A percentile compares a stretch with the other conserved stretches of the same genome.
These are phyloP conservation scores for Arrhamphus sclerolepis DNA, from an alignment of 2,797 vertebrate species.

Conservation along the genomic window DNA sequence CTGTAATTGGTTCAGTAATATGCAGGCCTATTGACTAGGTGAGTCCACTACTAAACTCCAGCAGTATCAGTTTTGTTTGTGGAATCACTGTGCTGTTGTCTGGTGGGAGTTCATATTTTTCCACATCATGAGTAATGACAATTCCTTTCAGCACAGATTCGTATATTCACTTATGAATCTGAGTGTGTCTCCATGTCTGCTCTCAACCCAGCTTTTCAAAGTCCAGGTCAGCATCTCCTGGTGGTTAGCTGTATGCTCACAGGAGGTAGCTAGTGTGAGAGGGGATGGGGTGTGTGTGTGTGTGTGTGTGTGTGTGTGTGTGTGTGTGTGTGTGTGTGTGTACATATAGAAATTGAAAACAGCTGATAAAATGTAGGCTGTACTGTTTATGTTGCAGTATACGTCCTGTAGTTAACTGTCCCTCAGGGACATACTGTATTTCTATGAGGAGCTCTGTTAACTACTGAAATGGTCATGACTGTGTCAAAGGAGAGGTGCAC, in stretches of 20 bases:
- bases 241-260: slow-evolving; percentile 78
- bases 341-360: no score
- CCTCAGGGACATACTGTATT: no score
- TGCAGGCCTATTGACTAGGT: slow-evolving; percentile 39
- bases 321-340: no score
- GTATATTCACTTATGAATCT: slow-evolving; percentile 23
- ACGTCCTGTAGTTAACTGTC: no score
- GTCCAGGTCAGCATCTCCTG: slow-evolving; percentile 76
- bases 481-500: no score
- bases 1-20: slow-evolving; percentile 54
- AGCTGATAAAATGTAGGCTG: no score
- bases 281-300: slow-evolving; percentile 7
- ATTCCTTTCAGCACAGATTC: slow-evolving; percentile 50
- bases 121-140: slow-evolving; percentile 47
- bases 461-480: no score
- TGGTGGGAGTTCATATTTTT: slow-evolving; percentile 24
- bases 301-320: no score
- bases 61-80: slow-evolving; percentile 34
- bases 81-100: slow-evolving; percentile 17
- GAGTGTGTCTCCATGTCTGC: slow-evolving; percentile 70
- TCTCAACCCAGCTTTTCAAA: slow-evolving; percentile 72
- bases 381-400: no score
- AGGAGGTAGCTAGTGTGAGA: slow-evolving; percentile 79
- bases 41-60: slow-evolving; percentile 28
- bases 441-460: no score